phyloP scores from a whole-genome alignment of 2,888 invertebrate species.

The Tetrapedia diversipes region DNA sequence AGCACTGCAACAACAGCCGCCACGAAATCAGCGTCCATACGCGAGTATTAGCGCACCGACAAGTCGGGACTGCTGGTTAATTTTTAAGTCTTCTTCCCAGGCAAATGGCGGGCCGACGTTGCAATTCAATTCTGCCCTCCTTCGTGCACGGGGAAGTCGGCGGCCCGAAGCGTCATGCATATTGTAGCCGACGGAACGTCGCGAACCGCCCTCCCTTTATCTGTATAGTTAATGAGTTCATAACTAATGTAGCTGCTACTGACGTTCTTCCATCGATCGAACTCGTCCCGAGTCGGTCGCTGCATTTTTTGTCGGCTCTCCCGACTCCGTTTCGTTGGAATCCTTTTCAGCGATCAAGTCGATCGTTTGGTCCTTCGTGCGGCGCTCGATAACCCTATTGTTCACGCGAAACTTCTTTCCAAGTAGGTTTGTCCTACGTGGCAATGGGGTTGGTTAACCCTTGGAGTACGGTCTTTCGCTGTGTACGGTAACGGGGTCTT shows the following conservation, averaged over 20 bases:
- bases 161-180: constrained; percentile 69
- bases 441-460: neutral
- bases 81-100: constrained; percentile 61
- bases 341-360: neutral
- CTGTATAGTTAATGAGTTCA: constrained; percentile 74
- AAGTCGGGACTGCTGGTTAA: constrained; percentile 62
- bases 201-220: constrained; percentile 69
- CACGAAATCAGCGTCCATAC: constrained; percentile 31
- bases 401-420: neutral
- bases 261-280: constrained; percentile 64
- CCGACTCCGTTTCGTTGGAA: neutral
- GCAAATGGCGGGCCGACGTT: constrained; percentile 56
- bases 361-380: neutral
- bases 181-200: constrained; percentile 71
- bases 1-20: neutral
- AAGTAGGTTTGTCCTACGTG: neutral
- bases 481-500: no score
- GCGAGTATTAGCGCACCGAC: constrained; percentile 25
- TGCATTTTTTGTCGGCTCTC: constrained; percentile 20
- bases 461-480: no score
- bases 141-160: constrained; percentile 43
- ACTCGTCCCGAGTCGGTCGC: constrained; percentile 24
- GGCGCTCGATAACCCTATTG: neutral
- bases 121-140: constrained; percentile 60
- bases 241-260: constrained; percentile 67